A percentile compares a stretch with the other conserved stretches of the same genome.
Conservation (phyloP, 2,888 invertebrate genomes). For the Ferdinandea cuprea region DNA sequence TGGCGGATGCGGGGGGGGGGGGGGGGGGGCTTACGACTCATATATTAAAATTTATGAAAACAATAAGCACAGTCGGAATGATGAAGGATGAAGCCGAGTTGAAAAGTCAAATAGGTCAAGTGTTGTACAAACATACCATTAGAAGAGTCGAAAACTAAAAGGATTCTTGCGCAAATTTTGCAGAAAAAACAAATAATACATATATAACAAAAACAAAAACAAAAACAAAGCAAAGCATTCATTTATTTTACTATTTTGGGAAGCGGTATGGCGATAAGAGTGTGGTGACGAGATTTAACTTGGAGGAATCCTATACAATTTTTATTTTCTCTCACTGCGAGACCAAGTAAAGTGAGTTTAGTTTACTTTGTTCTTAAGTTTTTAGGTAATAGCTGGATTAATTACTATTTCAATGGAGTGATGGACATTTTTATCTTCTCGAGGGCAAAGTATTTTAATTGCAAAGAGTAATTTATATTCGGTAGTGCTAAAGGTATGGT, state of each 20-base stretch:
- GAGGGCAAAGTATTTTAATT: neutral
- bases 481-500: too few species aligned
- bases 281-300: neutral
- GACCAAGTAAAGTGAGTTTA: neutral
- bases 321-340: neutral
- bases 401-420: neutral
- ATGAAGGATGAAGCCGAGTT: slow-evolving; percentile 8
- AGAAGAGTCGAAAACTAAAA: slow-evolving; percentile 18
- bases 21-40: neutral
- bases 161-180: slow-evolving; percentile 18
- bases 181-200: too few species aligned
- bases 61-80: slow-evolving; percentile 6
- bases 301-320: neutral
- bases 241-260: too few species aligned
- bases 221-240: too few species aligned
- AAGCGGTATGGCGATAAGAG: neutral
- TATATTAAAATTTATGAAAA: slow-evolving; percentile 49
- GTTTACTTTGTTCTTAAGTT: slow-evolving; percentile 20
- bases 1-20: neutral
- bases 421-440: neutral
- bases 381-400: neutral
- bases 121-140: slow-evolving; percentile 46
- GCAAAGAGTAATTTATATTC: neutral
- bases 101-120: slow-evolving; percentile 53
- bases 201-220: too few species aligned